A percentile compares a stretch with the other conserved stretches of the same genome.
Conservation (phyloP, 1,140 invertebrate genomes). For the Drosophila bocqueti region DNA sequence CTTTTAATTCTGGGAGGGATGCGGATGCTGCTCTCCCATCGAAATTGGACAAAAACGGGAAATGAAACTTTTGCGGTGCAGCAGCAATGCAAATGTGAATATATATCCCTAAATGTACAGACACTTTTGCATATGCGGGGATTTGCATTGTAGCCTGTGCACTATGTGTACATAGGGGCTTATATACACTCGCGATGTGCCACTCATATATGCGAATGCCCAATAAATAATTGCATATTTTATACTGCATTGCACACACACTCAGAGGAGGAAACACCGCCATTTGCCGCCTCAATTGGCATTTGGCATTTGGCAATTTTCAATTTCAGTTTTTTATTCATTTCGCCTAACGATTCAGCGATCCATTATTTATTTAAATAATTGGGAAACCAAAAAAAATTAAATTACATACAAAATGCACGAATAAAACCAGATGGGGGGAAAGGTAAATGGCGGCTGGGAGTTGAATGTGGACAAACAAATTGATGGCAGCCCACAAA, state of each 20-base stretch:
- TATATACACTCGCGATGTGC: conserved; percentile 3
- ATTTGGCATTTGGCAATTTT: conserved; percentile 68
- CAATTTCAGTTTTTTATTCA: conserved; percentile 52
- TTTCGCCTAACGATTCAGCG: conserved; percentile 30
- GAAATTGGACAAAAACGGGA: conserved; percentile 44
- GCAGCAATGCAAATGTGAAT: conserved; percentile 53
- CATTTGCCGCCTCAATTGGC: conserved; percentile 54
- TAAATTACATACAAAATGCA: conserved; percentile 62
- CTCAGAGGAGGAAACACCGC: conserved; percentile 30
- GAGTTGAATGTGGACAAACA: background rate
- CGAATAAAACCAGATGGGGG: conserved; percentile 16
- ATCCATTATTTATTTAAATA: conserved; percentile 78
- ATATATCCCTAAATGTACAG: conserved; percentile 21
- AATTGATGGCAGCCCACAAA: conserved; percentile 3
- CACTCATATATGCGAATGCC: background rate
- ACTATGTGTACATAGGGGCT: conserved; percentile 5
- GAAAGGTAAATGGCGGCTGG: background rate
- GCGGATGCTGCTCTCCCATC: no score
- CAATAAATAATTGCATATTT: conserved; percentile 71
- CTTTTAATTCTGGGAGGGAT: background rate
- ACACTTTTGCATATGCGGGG: conserved; percentile 11
- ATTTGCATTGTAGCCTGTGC: conserved; percentile 8
- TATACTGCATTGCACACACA: conserved; percentile 48
- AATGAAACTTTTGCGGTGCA: conserved; percentile 71
- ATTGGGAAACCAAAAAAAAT: conserved; percentile 71